Base-by-base conservation (phyloP, 2,888 invertebrate genomes). In the Frankliniella intonsa region DNA sequence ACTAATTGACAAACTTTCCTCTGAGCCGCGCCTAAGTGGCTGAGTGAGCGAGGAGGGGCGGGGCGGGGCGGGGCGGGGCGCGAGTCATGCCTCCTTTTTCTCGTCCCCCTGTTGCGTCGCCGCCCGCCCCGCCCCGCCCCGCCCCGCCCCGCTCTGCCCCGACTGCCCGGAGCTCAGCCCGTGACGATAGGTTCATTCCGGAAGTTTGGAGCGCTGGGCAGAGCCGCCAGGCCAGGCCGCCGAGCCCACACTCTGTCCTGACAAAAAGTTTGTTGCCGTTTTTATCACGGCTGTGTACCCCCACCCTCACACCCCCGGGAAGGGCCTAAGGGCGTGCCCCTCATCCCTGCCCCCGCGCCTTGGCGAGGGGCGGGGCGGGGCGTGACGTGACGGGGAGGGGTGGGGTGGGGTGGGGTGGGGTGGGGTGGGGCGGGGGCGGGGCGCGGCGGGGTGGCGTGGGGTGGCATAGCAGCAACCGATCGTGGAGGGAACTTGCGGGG, bases 101-200 rank as follows among this genome's bases (percentile, higher is more conserved):
- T 14, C 0, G 1, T 0, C 17, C 62, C 62, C 62, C 62, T 55
- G 55, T 69, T n/a, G n/a, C 69, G 22, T 22, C 19, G n/a, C 65
- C 65, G 9, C 65, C 19, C 19, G 10, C 22, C 65, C 65, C 3
- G 19, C n/a, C 65, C 65, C 65, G 51, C 51, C 10, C 10, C 55
- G 14, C 55, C 14, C 14, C 55, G 55, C 14, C 55, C 55, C 55
- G 17, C 55, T 8, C 14, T 8, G 8, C 55, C 8, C 55, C 55
- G 8, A 17, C 55, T 14, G 55, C 55, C 22, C 69, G 9, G 2
- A 22, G 69, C 69, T 7, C 8, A 22, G 69, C 22, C 22, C 25
- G 22, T 76, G 69, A 22, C 69, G 69, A 76, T 76, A 76, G 69
- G 69, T 76, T 76, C 69, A 76, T 76, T 76, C 25, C 25, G 69